These are phyloP conservation scores for Myotis yumanensis DNA, from an alignment of 2,113 vertebrate species.

Conservation along the genomic window DNA sequence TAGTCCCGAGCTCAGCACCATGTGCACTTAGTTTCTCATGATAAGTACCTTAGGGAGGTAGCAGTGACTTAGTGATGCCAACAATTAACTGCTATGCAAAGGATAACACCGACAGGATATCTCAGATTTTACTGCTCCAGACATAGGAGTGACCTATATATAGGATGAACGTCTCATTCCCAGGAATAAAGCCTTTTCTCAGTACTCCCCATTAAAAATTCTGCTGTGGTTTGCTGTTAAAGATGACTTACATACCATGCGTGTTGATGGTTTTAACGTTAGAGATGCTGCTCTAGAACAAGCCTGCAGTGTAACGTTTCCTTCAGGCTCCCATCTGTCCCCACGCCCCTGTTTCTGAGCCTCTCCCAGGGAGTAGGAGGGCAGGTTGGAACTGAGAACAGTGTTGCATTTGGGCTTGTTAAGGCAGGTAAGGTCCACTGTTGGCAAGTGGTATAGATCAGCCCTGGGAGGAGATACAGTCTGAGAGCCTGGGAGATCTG, in stretches of 20 bases:
- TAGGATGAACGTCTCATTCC: not conserved
- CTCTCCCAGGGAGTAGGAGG: not conserved
- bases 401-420: not conserved
- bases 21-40: not conserved
- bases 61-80: not conserved
- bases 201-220: not conserved
- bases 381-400: not conserved
- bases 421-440: not conserved
- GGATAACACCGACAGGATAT: not conserved
- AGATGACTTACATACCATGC: not conserved
- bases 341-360: not conserved
- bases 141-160: not conserved
- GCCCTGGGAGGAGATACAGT: too few relatives aligned
- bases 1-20: not conserved
- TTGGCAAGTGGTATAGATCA: not conserved
- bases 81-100: not conserved
- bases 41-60: not conserved
- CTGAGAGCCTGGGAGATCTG: not conserved
- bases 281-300: not conserved
- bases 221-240: slow-evolving; percentile 4
- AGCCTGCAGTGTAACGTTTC: not conserved
- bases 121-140: not conserved
- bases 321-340: not conserved
- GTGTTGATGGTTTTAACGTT: not conserved
- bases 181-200: not conserved